A percentile compares a stretch with the other conserved stretches of the same genome.
phyloP scores from a whole-genome alignment of 2,888 invertebrate species.

The Drosophila paramelanica region DNA sequence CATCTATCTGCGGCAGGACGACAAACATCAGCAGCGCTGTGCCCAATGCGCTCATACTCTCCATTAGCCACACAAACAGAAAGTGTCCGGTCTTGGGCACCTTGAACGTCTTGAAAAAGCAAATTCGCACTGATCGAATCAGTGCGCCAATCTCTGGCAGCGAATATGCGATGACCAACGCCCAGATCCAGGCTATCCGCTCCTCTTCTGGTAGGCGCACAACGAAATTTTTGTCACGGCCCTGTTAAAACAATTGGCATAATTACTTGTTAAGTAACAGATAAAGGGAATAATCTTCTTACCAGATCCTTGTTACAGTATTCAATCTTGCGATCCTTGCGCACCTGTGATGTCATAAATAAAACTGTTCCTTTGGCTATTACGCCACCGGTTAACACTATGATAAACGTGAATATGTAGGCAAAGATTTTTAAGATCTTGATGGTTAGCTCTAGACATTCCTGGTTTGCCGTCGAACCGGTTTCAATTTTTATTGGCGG shows the following conservation, averaged over 20 bases:
- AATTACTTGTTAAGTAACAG: not conserved
- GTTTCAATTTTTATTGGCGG: slow-evolving; percentile 95
- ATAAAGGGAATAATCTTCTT: slow-evolving; percentile 76
- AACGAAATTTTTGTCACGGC: slow-evolving; percentile 93
- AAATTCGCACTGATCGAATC: slow-evolving; percentile 93
- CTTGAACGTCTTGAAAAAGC: slow-evolving; percentile 95
- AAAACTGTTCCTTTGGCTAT: slow-evolving; percentile 94
- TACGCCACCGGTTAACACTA: slow-evolving; percentile 94
- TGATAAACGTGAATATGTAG: slow-evolving; percentile 93
- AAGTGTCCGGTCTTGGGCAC: slow-evolving; percentile 87
- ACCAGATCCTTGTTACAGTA: slow-evolving; percentile 95
- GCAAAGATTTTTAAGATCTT: slow-evolving; percentile 93
- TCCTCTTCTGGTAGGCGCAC: slow-evolving; percentile 93
- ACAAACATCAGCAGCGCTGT: slow-evolving; percentile 94
- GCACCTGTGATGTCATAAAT: slow-evolving; percentile 96
- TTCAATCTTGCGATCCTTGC: slow-evolving; percentile 90
- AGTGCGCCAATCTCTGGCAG: slow-evolving; percentile 95
- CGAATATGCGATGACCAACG: slow-evolving; percentile 93
- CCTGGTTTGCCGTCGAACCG: slow-evolving; percentile 94
- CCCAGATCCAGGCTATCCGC: slow-evolving; percentile 97
- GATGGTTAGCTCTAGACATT: slow-evolving; percentile 93
- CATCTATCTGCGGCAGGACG: slow-evolving; percentile 96
- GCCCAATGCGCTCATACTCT: slow-evolving; percentile 95
- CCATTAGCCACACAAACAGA: slow-evolving; percentile 90
- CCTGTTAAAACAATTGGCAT: slow-evolving; percentile 85